These are phyloP conservation scores for Tyrophagus putrescentiae DNA, from an alignment of 1,140 invertebrate species.

Conservation along the genomic window DNA sequence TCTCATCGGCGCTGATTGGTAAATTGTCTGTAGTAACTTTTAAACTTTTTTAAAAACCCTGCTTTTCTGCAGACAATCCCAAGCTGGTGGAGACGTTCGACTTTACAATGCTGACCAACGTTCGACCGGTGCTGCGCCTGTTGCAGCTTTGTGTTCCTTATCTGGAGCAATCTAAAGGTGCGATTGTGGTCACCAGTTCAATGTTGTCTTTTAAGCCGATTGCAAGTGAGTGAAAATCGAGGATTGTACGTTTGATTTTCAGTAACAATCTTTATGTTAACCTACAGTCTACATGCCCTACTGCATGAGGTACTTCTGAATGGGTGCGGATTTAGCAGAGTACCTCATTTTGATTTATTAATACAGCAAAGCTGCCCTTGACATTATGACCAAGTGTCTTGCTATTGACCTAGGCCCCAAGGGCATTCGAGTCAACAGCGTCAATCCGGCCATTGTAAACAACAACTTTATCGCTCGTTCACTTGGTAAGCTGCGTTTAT, in stretches of 20 bases:
- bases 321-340: too few relatives aligned
- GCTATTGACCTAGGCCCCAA: conserved; percentile 33
- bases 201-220: conserved; percentile 10
- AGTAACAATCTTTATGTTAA: neutral
- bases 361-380: conserved; percentile 35
- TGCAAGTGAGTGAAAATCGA: neutral
- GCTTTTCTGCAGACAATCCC: neutral
- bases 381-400: conserved; percentile 34
- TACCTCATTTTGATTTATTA: conserved; percentile 33
- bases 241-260: conserved; percentile 9
- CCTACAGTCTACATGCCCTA: conserved; percentile 26
- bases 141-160: neutral
- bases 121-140: neutral
- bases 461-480: conserved; percentile 8
- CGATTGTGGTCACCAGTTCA: neutral
- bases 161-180: conserved; percentile 14
- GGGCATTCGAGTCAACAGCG: conserved; percentile 34
- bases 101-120: neutral
- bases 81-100: conserved; percentile 7
- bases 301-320: too few relatives aligned
- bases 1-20: conserved; percentile 8
- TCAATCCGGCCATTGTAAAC: conserved; percentile 24
- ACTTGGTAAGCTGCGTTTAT: too few relatives aligned
- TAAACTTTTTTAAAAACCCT: too few relatives aligned
- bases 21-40: too few relatives aligned